phyloP scores from a whole-genome alignment of 2,888 invertebrate species.

The Helicoverpa assulta region DNA sequence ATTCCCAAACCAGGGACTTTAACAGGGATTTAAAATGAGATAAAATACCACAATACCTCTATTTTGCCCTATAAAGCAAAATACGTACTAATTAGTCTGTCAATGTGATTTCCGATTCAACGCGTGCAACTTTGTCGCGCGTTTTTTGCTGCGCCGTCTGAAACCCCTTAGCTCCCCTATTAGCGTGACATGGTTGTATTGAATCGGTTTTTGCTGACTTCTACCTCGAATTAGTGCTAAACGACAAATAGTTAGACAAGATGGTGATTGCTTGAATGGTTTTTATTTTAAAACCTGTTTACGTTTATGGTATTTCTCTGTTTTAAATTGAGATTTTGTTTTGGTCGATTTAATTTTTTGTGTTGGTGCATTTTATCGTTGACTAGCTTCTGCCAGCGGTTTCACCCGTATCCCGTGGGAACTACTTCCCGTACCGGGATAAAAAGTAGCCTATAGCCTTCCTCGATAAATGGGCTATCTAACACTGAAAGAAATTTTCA shows the following conservation, averaged over 20 bases:
- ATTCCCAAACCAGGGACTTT: too few relatives aligned
- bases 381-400: too few relatives aligned
- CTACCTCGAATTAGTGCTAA: slow-evolving; percentile 18
- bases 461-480: too few relatives aligned
- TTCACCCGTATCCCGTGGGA: too few relatives aligned
- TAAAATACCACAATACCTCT: too few relatives aligned
- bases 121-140: neutral
- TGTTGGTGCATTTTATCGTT: too few relatives aligned
- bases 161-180: slow-evolving; percentile 22
- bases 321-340: neutral
- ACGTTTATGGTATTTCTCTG: slow-evolving; percentile 18
- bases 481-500: too few relatives aligned
- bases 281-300: neutral
- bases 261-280: neutral
- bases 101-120: neutral
- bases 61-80: neutral
- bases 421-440: too few relatives aligned
- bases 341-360: neutral
- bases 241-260: slow-evolving; percentile 21
- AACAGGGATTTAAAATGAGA: too few relatives aligned
- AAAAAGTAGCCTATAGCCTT: too few relatives aligned
- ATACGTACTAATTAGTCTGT: neutral
- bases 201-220: slow-evolving; percentile 27
- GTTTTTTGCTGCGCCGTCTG: slow-evolving; percentile 1
- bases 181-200: slow-evolving; percentile 9